A percentile compares a stretch with the other conserved stretches of the same genome.
Evolutionary conservation across 2,797 vertebrate species (phyloP).

Genomic region (Chanos chanos): DNA sequence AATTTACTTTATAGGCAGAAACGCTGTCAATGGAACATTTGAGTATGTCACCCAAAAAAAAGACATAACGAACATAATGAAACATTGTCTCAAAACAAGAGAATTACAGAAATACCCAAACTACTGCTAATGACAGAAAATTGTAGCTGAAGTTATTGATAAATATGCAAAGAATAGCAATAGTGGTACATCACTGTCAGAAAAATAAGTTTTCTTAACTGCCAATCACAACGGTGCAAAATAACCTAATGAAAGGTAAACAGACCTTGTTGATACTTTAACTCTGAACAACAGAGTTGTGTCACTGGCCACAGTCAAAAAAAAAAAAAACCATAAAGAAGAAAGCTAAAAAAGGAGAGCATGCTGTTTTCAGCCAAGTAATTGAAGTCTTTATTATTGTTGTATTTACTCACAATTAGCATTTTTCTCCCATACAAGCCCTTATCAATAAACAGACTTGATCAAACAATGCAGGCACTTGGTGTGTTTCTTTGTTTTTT

Average conservation of each 20-base stretch:
- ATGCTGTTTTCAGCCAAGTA: not conserved
- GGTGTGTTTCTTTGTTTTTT: not conserved
- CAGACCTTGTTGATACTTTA: not conserved
- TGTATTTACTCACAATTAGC: conserved; percentile 12
- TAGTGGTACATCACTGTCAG: not conserved
- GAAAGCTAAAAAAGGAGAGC: not conserved
- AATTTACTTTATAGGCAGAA: too few species aligned
- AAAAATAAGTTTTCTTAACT: too few species aligned
- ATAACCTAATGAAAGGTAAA: not conserved
- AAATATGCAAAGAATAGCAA: too few species aligned
- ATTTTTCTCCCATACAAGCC: not conserved
- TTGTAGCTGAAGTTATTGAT: too few species aligned
- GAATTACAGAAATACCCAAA: too few species aligned
- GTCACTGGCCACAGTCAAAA: not conserved
- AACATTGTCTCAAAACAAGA: too few species aligned
- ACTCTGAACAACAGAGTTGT: too few species aligned
- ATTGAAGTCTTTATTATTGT: conserved; percentile 4
- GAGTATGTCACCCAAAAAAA: too few species aligned
- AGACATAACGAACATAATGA: too few species aligned
- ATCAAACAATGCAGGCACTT: conserved; percentile 8
- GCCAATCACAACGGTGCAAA: not conserved
- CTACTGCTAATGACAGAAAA: too few species aligned
- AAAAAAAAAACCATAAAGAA: not conserved
- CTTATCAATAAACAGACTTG: conserved; percentile 10
- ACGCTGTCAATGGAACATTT: too few species aligned